Percentiles rank a stretch among this genome's conserved stretches.
These are phyloP conservation scores for Conger conger DNA, from an alignment of 2,113 vertebrate species.

Conservation along the genomic window DNA sequence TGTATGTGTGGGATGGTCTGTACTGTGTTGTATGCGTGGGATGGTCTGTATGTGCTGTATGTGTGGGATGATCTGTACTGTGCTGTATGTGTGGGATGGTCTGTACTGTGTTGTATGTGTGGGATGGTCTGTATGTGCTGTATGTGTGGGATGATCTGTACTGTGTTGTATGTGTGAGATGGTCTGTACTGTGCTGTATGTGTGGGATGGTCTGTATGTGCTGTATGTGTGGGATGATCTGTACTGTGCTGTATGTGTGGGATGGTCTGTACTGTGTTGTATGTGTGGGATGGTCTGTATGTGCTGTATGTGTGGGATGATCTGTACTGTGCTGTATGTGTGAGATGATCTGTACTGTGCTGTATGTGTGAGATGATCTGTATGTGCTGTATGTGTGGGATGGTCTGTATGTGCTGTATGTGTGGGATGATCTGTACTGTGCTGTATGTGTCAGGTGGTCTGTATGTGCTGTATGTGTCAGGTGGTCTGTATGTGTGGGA, in stretches of 20 bases:
- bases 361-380: no score
- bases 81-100: no score
- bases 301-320: background rate
- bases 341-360: background rate
- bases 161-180: background rate
- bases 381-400: background rate
- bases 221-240: background rate
- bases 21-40: conserved; percentile 9
- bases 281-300: background rate
- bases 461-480: background rate
- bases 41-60: background rate
- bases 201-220: background rate
- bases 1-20: background rate
- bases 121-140: no score
- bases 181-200: background rate
- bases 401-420: no score
- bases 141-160: conserved; percentile 22
- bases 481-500: background rate
- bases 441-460: background rate
- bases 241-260: background rate
- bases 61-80: background rate
- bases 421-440: conserved; percentile 26
- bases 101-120: no score
- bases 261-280: no score
- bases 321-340: background rate